These are phyloP conservation scores for Leucoraja erinaceus DNA, from an alignment of 2,113 vertebrate genomes.

Conservation along the genomic window DNA sequence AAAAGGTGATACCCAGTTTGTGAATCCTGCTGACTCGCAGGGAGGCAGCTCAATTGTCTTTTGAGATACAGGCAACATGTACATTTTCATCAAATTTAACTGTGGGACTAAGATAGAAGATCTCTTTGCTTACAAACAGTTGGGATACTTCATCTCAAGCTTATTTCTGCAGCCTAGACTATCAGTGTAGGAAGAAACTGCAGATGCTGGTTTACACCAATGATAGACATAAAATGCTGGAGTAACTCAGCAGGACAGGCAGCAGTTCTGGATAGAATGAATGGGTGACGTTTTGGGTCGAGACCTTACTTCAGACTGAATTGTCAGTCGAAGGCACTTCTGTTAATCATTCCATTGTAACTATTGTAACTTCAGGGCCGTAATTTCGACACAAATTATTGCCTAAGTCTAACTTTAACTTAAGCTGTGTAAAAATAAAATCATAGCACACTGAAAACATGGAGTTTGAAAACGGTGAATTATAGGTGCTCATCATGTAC, in stretches of 20 bases:
- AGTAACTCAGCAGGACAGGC: no score
- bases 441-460: background rate
- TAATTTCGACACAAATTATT: background rate
- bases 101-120: background rate
- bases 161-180: no score
- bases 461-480: background rate
- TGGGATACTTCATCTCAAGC: no score
- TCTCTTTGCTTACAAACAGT: no score
- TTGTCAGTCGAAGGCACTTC: background rate
- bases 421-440: background rate
- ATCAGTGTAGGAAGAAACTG: no score
- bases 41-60: background rate
- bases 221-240: no score
- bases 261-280: no score
- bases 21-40: background rate
- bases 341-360: no score
- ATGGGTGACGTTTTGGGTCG: no score
- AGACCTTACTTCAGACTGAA: background rate
- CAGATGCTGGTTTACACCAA: no score
- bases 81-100: background rate
- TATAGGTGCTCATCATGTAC: background rate
- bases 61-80: background rate
- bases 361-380: background rate
- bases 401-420: background rate
- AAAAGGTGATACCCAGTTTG: background rate